Conservation (phyloP, 1,140 invertebrate genomes). For the Phortica variegata region DNA sequence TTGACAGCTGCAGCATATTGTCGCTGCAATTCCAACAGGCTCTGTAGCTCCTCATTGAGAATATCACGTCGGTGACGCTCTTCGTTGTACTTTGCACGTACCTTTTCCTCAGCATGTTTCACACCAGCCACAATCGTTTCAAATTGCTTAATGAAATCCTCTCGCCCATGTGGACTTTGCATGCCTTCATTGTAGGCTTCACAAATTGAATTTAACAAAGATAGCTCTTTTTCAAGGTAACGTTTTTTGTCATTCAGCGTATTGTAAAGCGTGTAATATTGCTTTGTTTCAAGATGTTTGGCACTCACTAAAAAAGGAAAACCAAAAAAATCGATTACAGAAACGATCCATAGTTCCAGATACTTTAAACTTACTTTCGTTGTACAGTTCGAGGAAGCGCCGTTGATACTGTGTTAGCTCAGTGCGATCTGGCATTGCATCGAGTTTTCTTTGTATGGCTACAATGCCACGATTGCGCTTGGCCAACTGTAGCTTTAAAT, state of each 20-base stretch:
- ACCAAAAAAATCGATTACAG: not conserved
- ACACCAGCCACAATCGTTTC: slow-evolving; percentile 84
- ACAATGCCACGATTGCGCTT: slow-evolving; percentile 82
- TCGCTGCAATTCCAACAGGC: slow-evolving; percentile 77
- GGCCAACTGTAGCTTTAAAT: slow-evolving; percentile 67
- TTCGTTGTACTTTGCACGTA: slow-evolving; percentile 65
- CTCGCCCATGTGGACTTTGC: slow-evolving; percentile 68
- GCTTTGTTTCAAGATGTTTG: slow-evolving; percentile 95
- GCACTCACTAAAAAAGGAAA: slow-evolving; percentile 83
- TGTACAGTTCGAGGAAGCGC: slow-evolving; percentile 93
- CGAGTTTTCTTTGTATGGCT: slow-evolving; percentile 74
- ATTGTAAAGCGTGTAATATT: slow-evolving; percentile 96
- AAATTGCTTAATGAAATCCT: slow-evolving; percentile 87
- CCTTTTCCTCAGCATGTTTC: slow-evolving; percentile 77
- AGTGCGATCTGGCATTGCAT: slow-evolving; percentile 87
- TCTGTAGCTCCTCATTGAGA: slow-evolving; percentile 70
- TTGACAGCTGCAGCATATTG: slow-evolving; percentile 83
- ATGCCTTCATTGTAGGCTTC: slow-evolving; percentile 87
- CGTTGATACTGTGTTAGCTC: slow-evolving; percentile 94
- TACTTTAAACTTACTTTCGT: slow-evolving; percentile 71
- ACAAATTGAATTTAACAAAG: slow-evolving; percentile 89
- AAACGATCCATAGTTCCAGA: not conserved
- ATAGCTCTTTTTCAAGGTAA: slow-evolving; percentile 89
- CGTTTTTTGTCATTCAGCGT: slow-evolving; percentile 90
- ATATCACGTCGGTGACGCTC: slow-evolving; percentile 74